A percentile compares a stretch with the other conserved stretches of the same genome.
Evolutionary conservation across 2,113 vertebrate species (phyloP).

Genomic region (Myiagra hebetior): DNA sequence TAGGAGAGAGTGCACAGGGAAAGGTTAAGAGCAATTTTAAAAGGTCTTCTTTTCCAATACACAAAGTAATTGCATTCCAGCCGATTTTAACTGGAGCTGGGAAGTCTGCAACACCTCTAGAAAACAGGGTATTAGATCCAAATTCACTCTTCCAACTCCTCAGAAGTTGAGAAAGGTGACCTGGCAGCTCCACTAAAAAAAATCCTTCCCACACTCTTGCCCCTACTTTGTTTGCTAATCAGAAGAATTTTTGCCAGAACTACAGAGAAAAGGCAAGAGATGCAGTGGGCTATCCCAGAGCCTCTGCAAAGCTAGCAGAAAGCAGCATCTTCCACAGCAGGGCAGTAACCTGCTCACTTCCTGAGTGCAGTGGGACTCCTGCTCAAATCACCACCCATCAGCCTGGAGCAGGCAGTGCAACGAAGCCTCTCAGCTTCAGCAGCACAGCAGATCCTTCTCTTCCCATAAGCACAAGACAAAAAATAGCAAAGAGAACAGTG

Average conservation of each 20-base stretch:
- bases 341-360: neutral
- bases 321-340: neutral
- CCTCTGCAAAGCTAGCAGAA: neutral
- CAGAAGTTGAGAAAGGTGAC: neutral
- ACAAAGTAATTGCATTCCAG: neutral
- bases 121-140: neutral
- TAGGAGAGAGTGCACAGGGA: neutral
- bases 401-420: neutral
- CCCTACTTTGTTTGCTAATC: neutral
- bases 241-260: neutral
- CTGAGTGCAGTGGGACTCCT: neutral
- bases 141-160: neutral
- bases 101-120: neutral
- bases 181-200: neutral
- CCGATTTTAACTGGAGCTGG: neutral
- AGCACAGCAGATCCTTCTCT: neutral
- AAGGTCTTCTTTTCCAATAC: neutral
- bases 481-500: neutral
- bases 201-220: neutral
- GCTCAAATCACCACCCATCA: neutral
- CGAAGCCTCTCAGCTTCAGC: neutral
- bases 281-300: neutral
- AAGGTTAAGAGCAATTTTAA: slow-evolving; percentile 39
- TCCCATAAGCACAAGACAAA: neutral
- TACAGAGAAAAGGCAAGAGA: neutral